phyloP scores from a whole-genome alignment of 2,113 vertebrate species.

The Apus apus region DNA sequence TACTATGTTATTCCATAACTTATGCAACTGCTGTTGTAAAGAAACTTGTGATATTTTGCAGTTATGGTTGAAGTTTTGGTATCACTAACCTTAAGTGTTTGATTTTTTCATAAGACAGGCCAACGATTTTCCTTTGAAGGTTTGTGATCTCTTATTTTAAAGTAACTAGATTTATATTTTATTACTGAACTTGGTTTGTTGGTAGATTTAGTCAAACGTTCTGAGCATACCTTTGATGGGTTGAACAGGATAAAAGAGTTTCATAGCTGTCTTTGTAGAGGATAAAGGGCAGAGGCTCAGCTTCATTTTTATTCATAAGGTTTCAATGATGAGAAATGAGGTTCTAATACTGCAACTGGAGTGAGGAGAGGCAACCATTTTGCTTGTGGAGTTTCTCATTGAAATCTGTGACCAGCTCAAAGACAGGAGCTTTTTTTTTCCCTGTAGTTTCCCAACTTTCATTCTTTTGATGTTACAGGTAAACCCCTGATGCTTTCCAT shows the following conservation, averaged over 20 bases:
- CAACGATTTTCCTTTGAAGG: conserved; percentile 56
- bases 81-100: neutral
- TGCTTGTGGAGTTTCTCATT: neutral
- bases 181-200: conserved; percentile 45
- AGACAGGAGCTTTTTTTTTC: neutral
- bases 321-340: neutral
- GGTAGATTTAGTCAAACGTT: conserved; percentile 55
- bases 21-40: neutral
- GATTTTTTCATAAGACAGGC: conserved; percentile 17
- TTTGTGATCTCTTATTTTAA: conserved; percentile 17
- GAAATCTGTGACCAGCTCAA: neutral
- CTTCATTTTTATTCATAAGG: conserved; percentile 59
- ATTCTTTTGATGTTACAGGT: neutral
- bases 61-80: neutral
- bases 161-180: conserved; percentile 54
- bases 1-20: neutral
- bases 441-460: neutral
- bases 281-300: conserved; percentile 58
- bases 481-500: neutral
- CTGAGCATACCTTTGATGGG: conserved; percentile 48
- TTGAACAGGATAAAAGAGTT: conserved; percentile 58
- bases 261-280: conserved; percentile 47
- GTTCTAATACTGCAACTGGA: conserved; percentile 29
- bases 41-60: neutral
- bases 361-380: neutral